phyloP scores from a whole-genome alignment of 1,140 invertebrate genomes.

The Zaprionus lachaisei region DNA sequence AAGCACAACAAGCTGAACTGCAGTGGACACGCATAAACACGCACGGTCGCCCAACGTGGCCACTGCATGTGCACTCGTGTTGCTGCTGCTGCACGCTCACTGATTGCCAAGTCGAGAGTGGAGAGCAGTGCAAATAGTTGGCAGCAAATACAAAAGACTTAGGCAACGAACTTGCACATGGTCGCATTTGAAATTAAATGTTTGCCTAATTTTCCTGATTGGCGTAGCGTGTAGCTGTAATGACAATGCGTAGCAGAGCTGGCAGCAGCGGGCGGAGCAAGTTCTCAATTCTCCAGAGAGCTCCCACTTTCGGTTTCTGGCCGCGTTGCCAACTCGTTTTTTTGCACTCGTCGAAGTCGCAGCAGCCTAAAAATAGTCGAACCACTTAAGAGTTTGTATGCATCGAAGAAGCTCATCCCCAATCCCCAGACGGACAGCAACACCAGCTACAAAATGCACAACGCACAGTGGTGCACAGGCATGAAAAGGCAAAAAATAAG shows the following conservation, averaged over 20 bases:
- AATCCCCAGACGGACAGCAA: conserved; percentile 33
- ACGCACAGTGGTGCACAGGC: background rate
- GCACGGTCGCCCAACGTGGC: conserved; percentile 19
- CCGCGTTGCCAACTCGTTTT: conserved; percentile 48
- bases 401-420: conserved; percentile 37
- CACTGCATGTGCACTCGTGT: conserved; percentile 12
- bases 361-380: conserved; percentile 72
- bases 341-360: conserved; percentile 37
- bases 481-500: background rate
- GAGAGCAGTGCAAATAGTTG: conserved; percentile 48
- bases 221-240: conserved; percentile 44
- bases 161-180: conserved; percentile 65
- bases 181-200: conserved; percentile 71
- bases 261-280: background rate
- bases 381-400: conserved; percentile 60
- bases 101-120: conserved; percentile 60
- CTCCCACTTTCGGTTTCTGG: conserved; percentile 76
- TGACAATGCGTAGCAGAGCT: background rate
- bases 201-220: conserved; percentile 79
- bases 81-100: conserved; percentile 40
- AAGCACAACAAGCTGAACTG: conserved; percentile 5
- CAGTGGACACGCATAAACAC: conserved; percentile 45
- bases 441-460: conserved; percentile 21
- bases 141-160: conserved; percentile 66
- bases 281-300: conserved; percentile 66